A percentile compares a stretch with the other conserved stretches of the same genome.
Evolutionary conservation across 2,113 vertebrate genomes (phyloP).

Genomic region (Orthochromis malagaraziensis): DNA sequence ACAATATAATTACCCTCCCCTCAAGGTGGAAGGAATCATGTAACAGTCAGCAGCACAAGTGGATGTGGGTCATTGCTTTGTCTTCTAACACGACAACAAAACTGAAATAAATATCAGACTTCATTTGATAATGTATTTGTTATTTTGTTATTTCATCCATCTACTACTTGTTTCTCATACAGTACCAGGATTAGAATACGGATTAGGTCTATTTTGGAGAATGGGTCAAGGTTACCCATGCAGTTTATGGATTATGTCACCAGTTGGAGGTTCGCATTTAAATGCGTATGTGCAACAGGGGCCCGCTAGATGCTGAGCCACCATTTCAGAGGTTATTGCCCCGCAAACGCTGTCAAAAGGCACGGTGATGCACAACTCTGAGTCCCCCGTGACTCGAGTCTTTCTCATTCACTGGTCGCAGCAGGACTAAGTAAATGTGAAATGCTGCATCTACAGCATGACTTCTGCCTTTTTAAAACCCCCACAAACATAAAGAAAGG

Average conservation of each 20-base stretch:
- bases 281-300: background rate
- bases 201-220: background rate
- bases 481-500: background rate
- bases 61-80: background rate
- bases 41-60: background rate
- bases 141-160: background rate
- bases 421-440: background rate
- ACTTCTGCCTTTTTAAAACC: background rate
- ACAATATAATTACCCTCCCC: background rate
- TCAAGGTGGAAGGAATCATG: background rate
- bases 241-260: background rate
- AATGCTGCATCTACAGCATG: background rate
- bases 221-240: background rate
- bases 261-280: background rate
- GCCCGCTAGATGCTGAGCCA: background rate
- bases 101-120: background rate
- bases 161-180: background rate
- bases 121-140: background rate
- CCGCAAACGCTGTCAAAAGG: background rate
- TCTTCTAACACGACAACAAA: background rate
- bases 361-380: background rate
- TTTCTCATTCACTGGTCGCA: conserved; percentile 6
- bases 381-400: background rate
- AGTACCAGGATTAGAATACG: background rate
- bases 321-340: background rate